These are phyloP conservation scores for Harpalus rufipes DNA, from an alignment of 2,888 invertebrate genomes.

Conservation along the genomic window DNA sequence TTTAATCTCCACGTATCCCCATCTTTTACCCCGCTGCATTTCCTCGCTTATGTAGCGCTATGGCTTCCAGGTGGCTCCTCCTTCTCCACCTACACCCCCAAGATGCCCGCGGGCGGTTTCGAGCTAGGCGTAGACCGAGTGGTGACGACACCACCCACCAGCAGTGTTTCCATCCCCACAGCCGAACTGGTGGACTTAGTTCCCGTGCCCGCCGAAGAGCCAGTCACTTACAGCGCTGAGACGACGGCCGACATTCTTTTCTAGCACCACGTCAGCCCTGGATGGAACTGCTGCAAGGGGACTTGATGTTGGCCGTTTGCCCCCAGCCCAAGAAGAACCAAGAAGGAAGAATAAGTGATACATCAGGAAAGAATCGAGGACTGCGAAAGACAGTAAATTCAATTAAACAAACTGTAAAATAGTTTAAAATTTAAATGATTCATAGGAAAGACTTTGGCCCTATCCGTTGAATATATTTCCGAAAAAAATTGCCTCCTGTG, in stretches of 20 bases:
- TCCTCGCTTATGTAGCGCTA: neutral
- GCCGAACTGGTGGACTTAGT: neutral
- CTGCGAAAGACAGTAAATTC: too few relatives aligned
- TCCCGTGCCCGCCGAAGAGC: constrained; percentile 46
- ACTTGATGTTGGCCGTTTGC: constrained; percentile 59
- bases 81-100: constrained; percentile 91
- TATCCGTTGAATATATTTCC: too few relatives aligned
- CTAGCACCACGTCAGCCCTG: constrained; percentile 53
- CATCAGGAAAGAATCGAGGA: too few relatives aligned
- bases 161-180: neutral
- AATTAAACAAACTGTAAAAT: too few relatives aligned
- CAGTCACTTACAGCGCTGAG: constrained; percentile 63
- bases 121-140: constrained; percentile 84
- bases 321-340: constrained; percentile 22
- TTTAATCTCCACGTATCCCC: too few relatives aligned
- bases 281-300: constrained; percentile 63
- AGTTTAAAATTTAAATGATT: too few relatives aligned
- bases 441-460: too few relatives aligned
- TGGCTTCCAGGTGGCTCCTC: constrained; percentile 76
- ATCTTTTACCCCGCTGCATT: too few relatives aligned
- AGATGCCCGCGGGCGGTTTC: constrained; percentile 84
- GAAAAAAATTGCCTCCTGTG: too few relatives aligned
- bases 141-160: constrained; percentile 26
- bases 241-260: constrained; percentile 61
- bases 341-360: neutral